Conservation (phyloP, 1,140 invertebrate genomes). For the Drosophila ficusphila region DNA sequence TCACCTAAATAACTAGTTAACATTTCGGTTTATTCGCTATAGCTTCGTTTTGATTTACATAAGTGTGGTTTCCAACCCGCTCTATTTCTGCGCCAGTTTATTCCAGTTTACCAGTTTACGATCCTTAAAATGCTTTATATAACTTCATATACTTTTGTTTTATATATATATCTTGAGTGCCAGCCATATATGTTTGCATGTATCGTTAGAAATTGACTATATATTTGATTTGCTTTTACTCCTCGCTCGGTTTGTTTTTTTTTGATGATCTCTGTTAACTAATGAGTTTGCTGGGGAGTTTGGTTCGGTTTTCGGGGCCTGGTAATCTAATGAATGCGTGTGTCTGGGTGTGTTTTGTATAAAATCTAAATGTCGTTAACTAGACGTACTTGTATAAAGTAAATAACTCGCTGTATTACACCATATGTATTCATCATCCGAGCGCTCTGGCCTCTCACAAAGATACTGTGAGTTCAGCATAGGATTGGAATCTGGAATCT, state of each 20-base stretch:
- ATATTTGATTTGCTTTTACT: conserved; percentile 70
- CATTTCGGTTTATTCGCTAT: conserved; percentile 69
- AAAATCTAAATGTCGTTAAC: conserved; percentile 78
- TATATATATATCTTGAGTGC: conserved; percentile 46
- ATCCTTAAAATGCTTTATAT: conserved; percentile 51
- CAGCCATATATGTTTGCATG: conserved; percentile 45
- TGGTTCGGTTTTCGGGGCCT: conserved; percentile 14
- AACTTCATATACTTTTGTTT: conserved; percentile 56
- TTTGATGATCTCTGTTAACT: conserved; percentile 45
- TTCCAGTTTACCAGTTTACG: conserved; percentile 31
- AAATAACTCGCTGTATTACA: conserved; percentile 76
- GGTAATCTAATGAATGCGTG: conserved; percentile 23
- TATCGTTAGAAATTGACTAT: conserved; percentile 74
- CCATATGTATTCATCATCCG: conserved; percentile 43
- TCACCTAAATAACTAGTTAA: conserved; percentile 82
- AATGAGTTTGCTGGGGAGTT: conserved; percentile 9
- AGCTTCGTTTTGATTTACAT: conserved; percentile 51
- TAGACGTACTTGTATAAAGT: conserved; percentile 76
- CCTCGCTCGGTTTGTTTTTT: conserved; percentile 33
- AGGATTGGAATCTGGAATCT: conserved; percentile 2
- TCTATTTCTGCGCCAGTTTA: conserved; percentile 40
- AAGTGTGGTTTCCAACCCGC: conserved; percentile 35
- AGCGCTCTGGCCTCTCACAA: conserved; percentile 3
- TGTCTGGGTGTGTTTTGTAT: conserved; percentile 57
- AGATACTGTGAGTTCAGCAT: conserved; percentile 3